Evolutionary conservation across 2,888 invertebrate genomes (phyloP), one percentile per base, ranked within the genome.

Genomic region (Phorcus lineatus): DNA sequence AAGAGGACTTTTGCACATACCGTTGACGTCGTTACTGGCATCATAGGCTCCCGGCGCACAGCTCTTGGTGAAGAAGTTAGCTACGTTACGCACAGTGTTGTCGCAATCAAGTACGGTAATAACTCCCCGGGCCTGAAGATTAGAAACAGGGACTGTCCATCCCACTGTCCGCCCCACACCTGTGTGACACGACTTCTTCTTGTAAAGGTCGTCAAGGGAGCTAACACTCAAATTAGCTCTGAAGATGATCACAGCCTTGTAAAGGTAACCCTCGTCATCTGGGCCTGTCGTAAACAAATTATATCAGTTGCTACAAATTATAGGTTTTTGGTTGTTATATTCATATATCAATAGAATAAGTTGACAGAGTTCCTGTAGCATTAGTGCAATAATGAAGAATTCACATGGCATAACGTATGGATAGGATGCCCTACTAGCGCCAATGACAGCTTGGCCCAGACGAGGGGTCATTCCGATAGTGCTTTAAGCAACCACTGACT

Each of bases 41-140:
- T 96, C 95, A 70, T 98, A 93, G 0, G 97, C 97, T 92, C 98
- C 97, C 0, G 97, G 97, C 7, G 98, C 98, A 93, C 98, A 98
- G 6, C 97, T 97, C 17, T 95, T 95, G 0, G 97, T 96, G 90
- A 98, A 98, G 92, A 95, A 98, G 80, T 96, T 95, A 0, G 96
- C 96, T 0, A 97, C 96, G 0, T 97, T 96, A 93, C 98, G 97
- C 0, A 98, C 97, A 91, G 98, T 97, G 93, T 98, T 98, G 91
- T 98, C 98, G 92, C 98, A 98, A 91, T 98, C 98, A n/a, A 96
- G 95, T 9, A 89, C 82, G 7, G 82, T 94, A 19, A 97, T 95
- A 55, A 97, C 94, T 6, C 11, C 95, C 94, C 87, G 94, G 83
- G 96, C 95, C 95, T 98, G 96, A 9, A 98, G 93, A 96, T 95